Conservation (phyloP, 2,113 vertebrate genomes). For the Alethe diademata region DNA sequence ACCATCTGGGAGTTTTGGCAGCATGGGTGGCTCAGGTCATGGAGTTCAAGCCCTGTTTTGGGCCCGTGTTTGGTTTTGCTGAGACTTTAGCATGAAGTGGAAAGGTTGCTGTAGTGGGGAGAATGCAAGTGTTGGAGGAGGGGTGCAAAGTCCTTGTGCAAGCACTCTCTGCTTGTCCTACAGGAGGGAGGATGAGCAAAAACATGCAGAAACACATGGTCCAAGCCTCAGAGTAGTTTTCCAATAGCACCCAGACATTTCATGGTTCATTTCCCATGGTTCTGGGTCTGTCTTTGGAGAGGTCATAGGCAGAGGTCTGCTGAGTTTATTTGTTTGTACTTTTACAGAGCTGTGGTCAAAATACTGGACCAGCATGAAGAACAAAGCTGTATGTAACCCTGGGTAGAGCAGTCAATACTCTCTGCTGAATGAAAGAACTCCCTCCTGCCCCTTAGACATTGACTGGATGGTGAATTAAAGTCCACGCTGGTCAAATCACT, state of each 20-base stretch:
- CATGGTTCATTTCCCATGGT: background rate
- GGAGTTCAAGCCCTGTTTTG: background rate
- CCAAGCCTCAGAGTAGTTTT: accelerated
- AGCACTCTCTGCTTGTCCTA: background rate
- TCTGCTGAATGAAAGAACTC: background rate
- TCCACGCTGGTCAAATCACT: background rate
- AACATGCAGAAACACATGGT: no score
- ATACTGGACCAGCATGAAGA: background rate
- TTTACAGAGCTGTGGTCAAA: background rate
- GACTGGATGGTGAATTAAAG: background rate
- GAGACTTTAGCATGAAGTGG: background rate
- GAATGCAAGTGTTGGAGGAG: background rate
- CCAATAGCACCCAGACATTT: background rate
- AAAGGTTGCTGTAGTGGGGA: background rate
- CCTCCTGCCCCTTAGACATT: background rate
- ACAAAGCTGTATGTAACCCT: background rate
- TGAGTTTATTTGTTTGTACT: background rate
- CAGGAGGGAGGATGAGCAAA: background rate
- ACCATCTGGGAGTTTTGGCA: background rate
- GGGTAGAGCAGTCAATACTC: background rate
- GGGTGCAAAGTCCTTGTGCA: background rate
- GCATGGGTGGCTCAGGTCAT: background rate
- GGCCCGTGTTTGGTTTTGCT: background rate
- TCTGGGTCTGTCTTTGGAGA: background rate
- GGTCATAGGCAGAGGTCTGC: background rate